phyloP scores from a whole-genome alignment of 2,113 vertebrate species.

The Callopanchax toddi region DNA sequence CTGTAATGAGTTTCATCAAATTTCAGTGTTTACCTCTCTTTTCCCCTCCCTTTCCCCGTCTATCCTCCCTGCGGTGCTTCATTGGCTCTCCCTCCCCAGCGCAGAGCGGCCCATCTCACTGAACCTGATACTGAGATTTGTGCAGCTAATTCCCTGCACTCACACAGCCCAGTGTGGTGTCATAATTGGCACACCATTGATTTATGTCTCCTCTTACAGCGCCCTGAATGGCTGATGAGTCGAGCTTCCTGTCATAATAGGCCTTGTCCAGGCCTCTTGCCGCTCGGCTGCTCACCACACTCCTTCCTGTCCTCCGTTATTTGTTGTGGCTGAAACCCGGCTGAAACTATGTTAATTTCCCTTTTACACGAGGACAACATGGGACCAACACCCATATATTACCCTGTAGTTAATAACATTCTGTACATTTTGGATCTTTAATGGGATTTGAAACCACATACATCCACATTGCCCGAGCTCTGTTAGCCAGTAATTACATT shows the following conservation, averaged over 20 bases:
- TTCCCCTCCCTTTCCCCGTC: slow-evolving; percentile 17
- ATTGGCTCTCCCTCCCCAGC: slow-evolving; percentile 36
- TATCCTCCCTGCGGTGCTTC: slow-evolving; percentile 36
- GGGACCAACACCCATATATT: slow-evolving; percentile 39
- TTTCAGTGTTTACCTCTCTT: slow-evolving; percentile 48
- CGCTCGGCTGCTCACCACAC: slow-evolving; percentile 56
- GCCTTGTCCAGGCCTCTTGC: slow-evolving; percentile 58
- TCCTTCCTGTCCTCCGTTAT: slow-evolving; percentile 58
- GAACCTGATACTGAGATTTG: slow-evolving; percentile 75
- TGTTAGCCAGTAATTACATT: slow-evolving; percentile 49
- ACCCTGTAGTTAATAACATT: slow-evolving; percentile 44
- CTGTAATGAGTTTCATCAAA: slow-evolving; percentile 54
- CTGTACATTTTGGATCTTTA: slow-evolving; percentile 39
- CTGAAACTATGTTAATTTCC: slow-evolving; percentile 67
- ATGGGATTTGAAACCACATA: slow-evolving; percentile 37
- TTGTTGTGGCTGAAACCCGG: slow-evolving; percentile 68
- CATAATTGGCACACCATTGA: slow-evolving; percentile 80
- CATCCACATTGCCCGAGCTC: slow-evolving; percentile 9
- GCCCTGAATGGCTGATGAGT: slow-evolving; percentile 75
- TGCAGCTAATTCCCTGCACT: slow-evolving; percentile 76
- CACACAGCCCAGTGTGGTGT: slow-evolving; percentile 69
- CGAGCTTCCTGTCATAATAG: slow-evolving; percentile 74
- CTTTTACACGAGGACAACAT: slow-evolving; percentile 56
- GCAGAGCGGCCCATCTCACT: slow-evolving; percentile 53
- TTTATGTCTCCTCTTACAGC: slow-evolving; percentile 77